Evolutionary conservation across 2,797 vertebrate genomes (phyloP).

Genomic region (Eulemur albifrons): DNA sequence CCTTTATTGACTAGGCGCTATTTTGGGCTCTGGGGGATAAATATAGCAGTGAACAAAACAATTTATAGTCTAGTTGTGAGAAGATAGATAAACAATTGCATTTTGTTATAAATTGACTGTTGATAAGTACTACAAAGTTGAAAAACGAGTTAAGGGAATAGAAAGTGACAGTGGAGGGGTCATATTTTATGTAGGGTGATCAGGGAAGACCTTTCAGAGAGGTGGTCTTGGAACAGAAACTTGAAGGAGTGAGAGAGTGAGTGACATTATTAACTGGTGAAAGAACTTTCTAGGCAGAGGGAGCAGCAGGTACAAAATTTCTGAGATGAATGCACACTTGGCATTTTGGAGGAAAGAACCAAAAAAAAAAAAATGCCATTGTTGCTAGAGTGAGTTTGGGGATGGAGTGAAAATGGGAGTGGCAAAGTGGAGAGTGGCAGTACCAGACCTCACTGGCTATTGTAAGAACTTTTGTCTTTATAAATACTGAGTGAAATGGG

Average conservation of each 20-base stretch:
- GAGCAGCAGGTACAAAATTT: neutral
- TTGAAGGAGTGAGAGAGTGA: neutral
- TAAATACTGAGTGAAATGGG: neutral
- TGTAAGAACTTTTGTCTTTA: neutral
- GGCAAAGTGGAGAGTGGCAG: no score
- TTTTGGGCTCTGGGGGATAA: neutral
- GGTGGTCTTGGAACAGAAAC: no score
- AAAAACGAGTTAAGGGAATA: neutral
- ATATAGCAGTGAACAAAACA: neutral
- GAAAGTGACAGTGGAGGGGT: neutral
- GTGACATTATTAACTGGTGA: neutral
- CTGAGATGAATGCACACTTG: neutral
- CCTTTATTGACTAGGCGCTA: neutral
- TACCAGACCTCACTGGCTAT: neutral
- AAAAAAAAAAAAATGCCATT: neutral
- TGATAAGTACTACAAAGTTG: neutral
- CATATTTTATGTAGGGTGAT: neutral
- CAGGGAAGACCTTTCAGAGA: neutral
- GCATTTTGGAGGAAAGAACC: neutral
- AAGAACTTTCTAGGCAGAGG: neutral
- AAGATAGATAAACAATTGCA: neutral
- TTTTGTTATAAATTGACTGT: neutral
- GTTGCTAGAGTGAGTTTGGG: neutral
- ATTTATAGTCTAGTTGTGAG: neutral
- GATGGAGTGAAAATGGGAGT: neutral